Base-by-base conservation (phyloP, 64 coral and sea anemone species). In the Montipora foliosa region DNA sequence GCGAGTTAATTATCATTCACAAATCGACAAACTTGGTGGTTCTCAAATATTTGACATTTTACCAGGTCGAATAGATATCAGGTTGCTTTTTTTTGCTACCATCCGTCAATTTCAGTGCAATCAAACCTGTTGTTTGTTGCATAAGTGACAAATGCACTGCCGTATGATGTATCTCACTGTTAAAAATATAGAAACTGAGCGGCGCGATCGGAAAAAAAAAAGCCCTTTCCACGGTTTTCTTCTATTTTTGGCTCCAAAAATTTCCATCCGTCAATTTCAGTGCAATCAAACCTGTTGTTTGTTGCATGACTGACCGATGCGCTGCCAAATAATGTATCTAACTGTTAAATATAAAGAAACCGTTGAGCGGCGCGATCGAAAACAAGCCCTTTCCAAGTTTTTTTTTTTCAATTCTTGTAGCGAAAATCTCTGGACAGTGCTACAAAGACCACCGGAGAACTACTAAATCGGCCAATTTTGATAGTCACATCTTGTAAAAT, bases 201-300 rank as follows among this genome's bases (percentile, higher is more conserved):
- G 1, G 53, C 53, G 11, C 3, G 6, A 57, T 57, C 10, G 5
- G 1, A 67, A 67, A 59, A 59, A 3, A 11, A 8, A 0, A 11
- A 11, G 10, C 5, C 6, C 29, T 37, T 37, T 37, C 8, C 17
- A 67, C 10, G 64, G 12, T 67, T 57, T 57, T 57, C 3, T 57
- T 57, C 53, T 0, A 57, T 0, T 57, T 57, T 57, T 57, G 53
- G 52, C 5, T 55, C 10, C 10, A 24, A 6, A 10, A 55, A 24
- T 24, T 55, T 55, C 52, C 6, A 67, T 67, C 64, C 64, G 64
- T 67, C 5, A 67, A 67, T 67, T 67, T 67, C 64, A 67, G 64
- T 67, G 64, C 64, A 67, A 67, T 67, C 64, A 67, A 67, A 67
- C 64, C 64, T 67, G 64, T 67, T 17, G 64, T 67, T 67, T 67